Conservation (phyloP, 2,888 invertebrate species). For the Patella depressa region DNA sequence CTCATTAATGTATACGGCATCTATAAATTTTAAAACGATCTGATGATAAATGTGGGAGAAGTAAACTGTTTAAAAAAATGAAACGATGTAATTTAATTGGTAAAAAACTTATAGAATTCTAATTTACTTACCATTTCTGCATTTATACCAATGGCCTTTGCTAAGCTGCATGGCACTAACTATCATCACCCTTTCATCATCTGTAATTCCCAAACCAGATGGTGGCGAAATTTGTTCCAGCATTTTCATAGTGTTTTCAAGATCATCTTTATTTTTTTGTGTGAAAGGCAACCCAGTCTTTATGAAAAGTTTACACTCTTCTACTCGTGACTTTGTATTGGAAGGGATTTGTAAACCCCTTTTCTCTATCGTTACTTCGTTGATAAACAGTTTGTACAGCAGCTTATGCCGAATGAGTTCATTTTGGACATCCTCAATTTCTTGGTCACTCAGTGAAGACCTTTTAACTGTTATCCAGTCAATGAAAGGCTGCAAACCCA, state of each 20-base stretch:
- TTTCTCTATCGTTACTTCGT: conserved; percentile 14
- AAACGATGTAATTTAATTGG: no score
- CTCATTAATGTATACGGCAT: no score
- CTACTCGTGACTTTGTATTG: neutral
- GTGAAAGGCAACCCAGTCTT: conserved; percentile 76
- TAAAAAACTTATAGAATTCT: no score
- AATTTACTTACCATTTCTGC: conserved; percentile 75
- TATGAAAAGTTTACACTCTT: conserved; percentile 40
- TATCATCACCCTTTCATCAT: conserved; percentile 74
- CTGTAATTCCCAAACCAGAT: conserved; percentile 71
- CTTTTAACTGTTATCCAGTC: conserved; percentile 23
- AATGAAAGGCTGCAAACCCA: conserved; percentile 19
- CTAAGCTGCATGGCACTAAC: conserved; percentile 75
- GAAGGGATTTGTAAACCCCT: conserved; percentile 16
- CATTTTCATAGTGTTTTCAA: conserved; percentile 69
- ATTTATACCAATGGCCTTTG: conserved; percentile 80
- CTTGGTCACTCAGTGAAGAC: conserved; percentile 36
- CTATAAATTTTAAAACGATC: no score
- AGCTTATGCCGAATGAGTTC: conserved; percentile 41
- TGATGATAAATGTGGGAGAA: no score
- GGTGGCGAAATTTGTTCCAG: conserved; percentile 13
- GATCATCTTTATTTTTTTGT: conserved; percentile 74
- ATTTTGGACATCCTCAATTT: conserved; percentile 38
- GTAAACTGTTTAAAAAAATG: no score
- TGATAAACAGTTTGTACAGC: conserved; percentile 26